A percentile compares a stretch with the other conserved stretches of the same genome.
These are phyloP conservation scores for Gobionotothen gibberifrons DNA, from an alignment of 2,797 vertebrate genomes.

Conservation along the genomic window DNA sequence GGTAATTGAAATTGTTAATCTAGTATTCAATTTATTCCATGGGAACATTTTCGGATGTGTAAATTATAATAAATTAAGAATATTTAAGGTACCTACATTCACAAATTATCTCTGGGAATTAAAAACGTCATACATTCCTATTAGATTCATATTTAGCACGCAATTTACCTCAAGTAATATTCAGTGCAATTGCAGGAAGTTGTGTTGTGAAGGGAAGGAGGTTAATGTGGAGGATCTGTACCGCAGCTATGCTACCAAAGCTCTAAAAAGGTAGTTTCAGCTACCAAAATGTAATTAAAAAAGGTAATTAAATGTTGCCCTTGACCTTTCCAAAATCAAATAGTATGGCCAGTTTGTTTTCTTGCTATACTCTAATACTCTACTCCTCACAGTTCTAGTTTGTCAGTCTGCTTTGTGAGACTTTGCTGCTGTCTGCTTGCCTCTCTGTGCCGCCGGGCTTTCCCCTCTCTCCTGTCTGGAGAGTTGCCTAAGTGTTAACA, in stretches of 20 bases:
- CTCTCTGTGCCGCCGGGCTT: conserved; percentile 12
- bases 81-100: too few relatives aligned
- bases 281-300: too few relatives aligned
- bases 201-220: not conserved
- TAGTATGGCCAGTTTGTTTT: not conserved
- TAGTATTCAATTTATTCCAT: too few relatives aligned
- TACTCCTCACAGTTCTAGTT: not conserved
- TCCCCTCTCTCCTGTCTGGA: conserved; percentile 16
- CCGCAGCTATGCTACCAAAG: too few relatives aligned
- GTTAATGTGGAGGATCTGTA: not conserved
- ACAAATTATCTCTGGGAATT: not conserved
- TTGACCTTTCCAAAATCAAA: not conserved
- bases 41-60: too few relatives aligned
- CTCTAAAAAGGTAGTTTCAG: too few relatives aligned
- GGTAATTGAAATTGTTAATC: too few relatives aligned
- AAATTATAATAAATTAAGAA: too few relatives aligned
- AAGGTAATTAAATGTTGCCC: not conserved
- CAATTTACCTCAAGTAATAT: not conserved
- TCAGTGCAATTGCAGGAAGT: not conserved
- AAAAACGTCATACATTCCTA: not conserved
- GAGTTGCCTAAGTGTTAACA: conserved; percentile 27
- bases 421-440: conserved; percentile 9
- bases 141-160: not conserved
- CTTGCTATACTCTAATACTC: not conserved
- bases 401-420: conserved; percentile 10